Conservation (phyloP, 2,113 vertebrate genomes). For the Chaetura pelagica region DNA sequence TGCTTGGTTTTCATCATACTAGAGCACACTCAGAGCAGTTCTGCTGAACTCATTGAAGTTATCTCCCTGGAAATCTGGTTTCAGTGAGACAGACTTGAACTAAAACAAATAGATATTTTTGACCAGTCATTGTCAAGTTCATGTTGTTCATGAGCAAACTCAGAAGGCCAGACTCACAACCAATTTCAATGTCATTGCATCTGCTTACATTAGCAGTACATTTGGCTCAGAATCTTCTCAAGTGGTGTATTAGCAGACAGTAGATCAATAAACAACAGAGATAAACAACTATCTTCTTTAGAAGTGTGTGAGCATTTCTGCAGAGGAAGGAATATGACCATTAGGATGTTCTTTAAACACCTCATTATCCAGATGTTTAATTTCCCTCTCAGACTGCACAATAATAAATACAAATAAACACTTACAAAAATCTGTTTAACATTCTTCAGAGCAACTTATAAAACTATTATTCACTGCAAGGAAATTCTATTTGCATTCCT, state of each 20-base stretch:
- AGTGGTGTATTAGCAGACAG: not conserved
- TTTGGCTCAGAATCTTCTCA: not conserved
- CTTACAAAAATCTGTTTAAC: not conserved
- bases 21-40: not conserved
- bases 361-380: constrained; percentile 22
- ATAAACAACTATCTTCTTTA: constrained; percentile 7
- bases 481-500: not conserved
- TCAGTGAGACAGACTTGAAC: not conserved
- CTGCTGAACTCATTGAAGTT: not conserved
- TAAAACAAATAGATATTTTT: constrained; percentile 1
- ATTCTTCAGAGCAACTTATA: not conserved
- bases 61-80: not conserved
- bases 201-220: not conserved
- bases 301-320: not conserved
- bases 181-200: not conserved
- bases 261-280: constrained; percentile 20
- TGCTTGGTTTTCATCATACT: not conserved
- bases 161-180: not conserved
- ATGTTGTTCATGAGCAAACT: not conserved
- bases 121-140: not conserved
- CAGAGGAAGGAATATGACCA: not conserved
- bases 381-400: not conserved
- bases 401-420: constrained; percentile 37
- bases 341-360: constrained; percentile 17
- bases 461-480: not conserved